phyloP scores from a whole-genome alignment of 2,888 invertebrate genomes.

The Hypselothyrea guttata region DNA sequence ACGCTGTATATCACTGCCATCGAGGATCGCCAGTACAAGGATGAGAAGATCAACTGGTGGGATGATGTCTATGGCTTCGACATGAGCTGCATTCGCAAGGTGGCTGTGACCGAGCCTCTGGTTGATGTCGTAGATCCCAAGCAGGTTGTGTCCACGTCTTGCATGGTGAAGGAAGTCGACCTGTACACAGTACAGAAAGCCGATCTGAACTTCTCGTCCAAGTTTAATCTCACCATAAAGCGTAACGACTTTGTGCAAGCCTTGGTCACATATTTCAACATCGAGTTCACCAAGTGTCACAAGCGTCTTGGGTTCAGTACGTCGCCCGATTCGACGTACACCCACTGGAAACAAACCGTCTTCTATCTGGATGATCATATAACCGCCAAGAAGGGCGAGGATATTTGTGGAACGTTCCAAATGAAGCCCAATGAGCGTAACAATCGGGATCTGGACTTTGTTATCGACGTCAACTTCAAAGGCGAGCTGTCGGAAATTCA shows the following conservation, averaged over 20 bases:
- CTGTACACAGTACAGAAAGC: slow-evolving; percentile 98
- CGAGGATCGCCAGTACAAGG: slow-evolving; percentile 99
- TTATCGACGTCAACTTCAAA: slow-evolving; percentile 95
- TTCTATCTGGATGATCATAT: slow-evolving; percentile 99
- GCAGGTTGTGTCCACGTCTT: slow-evolving; percentile 98
- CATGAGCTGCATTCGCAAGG: slow-evolving; percentile 99
- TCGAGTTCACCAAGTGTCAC: slow-evolving; percentile 99
- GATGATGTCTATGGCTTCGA: slow-evolving; percentile 99
- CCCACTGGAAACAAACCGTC: slow-evolving; percentile 98
- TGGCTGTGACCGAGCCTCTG: slow-evolving; percentile 98
- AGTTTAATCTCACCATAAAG: slow-evolving; percentile 91
- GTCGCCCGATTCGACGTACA: slow-evolving; percentile 98
- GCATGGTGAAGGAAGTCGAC: slow-evolving; percentile 98
- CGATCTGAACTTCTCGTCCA: slow-evolving; percentile 95
- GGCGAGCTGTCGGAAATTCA: slow-evolving; percentile 93
- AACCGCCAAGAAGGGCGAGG: slow-evolving; percentile 97
- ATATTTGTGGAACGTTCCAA: slow-evolving; percentile 94
- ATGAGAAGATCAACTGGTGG: slow-evolving; percentile 99
- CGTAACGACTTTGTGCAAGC: slow-evolving; percentile 99
- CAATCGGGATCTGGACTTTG: slow-evolving; percentile 98
- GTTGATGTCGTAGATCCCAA: slow-evolving; percentile 99
- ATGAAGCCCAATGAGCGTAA: slow-evolving; percentile 98
- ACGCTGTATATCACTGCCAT: slow-evolving; percentile 96
- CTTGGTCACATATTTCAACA: slow-evolving; percentile 98
- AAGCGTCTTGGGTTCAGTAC: slow-evolving; percentile 99